Conservation (phyloP, 2,113 vertebrate genomes). For the Vidua chalybeata region DNA sequence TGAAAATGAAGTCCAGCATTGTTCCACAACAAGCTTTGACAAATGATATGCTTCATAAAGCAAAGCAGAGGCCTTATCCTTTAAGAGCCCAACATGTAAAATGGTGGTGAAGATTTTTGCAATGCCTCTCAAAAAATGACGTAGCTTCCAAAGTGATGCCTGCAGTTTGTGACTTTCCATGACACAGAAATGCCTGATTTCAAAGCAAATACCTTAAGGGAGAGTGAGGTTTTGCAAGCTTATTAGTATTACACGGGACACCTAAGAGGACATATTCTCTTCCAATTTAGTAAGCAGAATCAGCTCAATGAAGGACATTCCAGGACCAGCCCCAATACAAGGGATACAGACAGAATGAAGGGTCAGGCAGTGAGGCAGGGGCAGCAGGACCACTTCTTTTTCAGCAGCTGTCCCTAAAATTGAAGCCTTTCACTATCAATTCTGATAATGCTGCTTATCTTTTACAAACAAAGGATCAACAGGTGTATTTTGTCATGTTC, state of each 20-base stretch:
- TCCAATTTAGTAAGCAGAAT: not conserved
- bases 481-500: not conserved
- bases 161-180: not conserved
- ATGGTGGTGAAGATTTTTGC: not conserved
- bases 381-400: not conserved
- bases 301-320: not conserved
- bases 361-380: not conserved
- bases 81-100: not conserved
- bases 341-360: rapidly evolving
- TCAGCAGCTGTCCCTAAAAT: rapidly evolving
- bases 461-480: not conserved
- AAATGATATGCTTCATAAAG: not conserved
- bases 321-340: not conserved
- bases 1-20: not conserved
- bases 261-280: not conserved
- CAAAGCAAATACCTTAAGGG: not conserved
- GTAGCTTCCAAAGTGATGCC: not conserved
- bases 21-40: not conserved
- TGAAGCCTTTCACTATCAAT: not conserved
- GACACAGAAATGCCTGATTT: not conserved
- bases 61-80: not conserved
- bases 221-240: not conserved
- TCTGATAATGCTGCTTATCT: not conserved
- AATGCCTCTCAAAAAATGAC: not conserved
- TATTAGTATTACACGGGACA: not conserved